Evolutionary conservation across 2,888 invertebrate genomes (phyloP).

Genomic region (Drosophila ustulata): DNA sequence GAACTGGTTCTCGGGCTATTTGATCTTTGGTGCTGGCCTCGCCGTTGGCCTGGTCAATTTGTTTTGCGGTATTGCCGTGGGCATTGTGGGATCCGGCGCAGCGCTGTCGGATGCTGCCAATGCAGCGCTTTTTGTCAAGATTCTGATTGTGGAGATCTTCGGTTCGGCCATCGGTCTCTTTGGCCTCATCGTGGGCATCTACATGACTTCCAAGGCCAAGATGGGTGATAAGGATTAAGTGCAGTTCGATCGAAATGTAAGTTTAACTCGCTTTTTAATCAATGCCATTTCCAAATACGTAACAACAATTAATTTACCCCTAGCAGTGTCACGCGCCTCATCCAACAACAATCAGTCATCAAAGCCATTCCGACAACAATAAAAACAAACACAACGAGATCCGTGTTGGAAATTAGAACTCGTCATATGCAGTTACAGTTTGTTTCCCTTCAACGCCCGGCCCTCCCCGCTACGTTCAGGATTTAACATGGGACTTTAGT

Average conservation of each 20-base stretch:
- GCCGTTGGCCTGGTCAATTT: slow-evolving; percentile 98
- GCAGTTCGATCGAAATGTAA: slow-evolving; percentile 33
- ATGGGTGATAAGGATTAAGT: slow-evolving; percentile 89
- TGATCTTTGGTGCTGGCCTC: slow-evolving; percentile 98
- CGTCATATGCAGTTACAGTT: slow-evolving; percentile 58
- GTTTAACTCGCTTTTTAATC: slow-evolving; percentile 19
- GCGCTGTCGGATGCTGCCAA: slow-evolving; percentile 99
- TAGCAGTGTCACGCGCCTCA: slow-evolving; percentile 56
- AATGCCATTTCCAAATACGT: slow-evolving; percentile 1
- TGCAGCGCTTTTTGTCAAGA: slow-evolving; percentile 97
- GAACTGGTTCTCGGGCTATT: slow-evolving; percentile 95
- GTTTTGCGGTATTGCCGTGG: slow-evolving; percentile 96
- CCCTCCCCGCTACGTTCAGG: slow-evolving; percentile 30
- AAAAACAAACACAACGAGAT: slow-evolving; percentile 49
- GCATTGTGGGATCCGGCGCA: slow-evolving; percentile 99
- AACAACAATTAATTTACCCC: slow-evolving; percentile 24
- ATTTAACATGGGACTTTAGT: slow-evolving; percentile 70
- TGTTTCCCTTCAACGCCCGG: background rate
- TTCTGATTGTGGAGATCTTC: slow-evolving; percentile 99
- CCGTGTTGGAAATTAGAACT: slow-evolving; percentile 74
- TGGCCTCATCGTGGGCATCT: slow-evolving; percentile 99
- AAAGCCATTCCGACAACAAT: slow-evolving; percentile 67
- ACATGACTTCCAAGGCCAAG: slow-evolving; percentile 93
- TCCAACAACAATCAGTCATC: slow-evolving; percentile 55
- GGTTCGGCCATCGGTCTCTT: slow-evolving; percentile 99